Evolutionary conservation across 1,140 invertebrate genomes (phyloP), one percentile per base, ranked within the genome.

Genomic region (Plodia interpunctella): DNA sequence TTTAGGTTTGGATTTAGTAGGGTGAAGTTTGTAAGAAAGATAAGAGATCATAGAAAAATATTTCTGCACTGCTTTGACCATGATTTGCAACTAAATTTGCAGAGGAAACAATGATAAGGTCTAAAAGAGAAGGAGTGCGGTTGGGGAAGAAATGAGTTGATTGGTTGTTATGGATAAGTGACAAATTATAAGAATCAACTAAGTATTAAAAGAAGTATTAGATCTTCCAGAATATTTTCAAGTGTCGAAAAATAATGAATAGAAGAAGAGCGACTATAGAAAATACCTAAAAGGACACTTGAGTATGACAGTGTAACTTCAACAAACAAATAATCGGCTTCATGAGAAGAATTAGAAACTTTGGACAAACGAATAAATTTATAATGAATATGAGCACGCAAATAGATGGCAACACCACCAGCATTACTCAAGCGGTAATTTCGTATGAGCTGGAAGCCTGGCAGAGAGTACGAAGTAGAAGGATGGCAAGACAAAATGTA

Each of bases 361-460:
- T 51, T 21, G 9, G 59, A 66, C 21, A 17, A n/a, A 13, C 11
- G 15, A 13, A 58, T 13, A 15, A 51, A n/a, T 6, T 51, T 55
- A 28, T 18, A 62, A 2, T 32, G 30, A 10, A 66, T 38, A 15
- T 63, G 28, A 52, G 17, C 10, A 6, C 63, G 59, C 0, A 69
- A 30, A 54, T 69, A 69, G n/a, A 69, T 59, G 19, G 57, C 60
- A 4, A 69, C 63, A 15, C 63, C 60, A 30, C 66, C 66, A 52
- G 55, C 54, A n/a, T 54, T 60, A 17, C 35, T 59, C 15, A 18
- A 30, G 13, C 68, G 58, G 17, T 70, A 64, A 55, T 70, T 63
- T 3, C 64, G 52, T 6, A 59, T 18, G 2, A 56, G 18, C 9
- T 56, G 30, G 20, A 19, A 56, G 11, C 55, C 55, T 10, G 32